A percentile compares a stretch with the other conserved stretches of the same genome.
These are phyloP conservation scores for Pelusios castaneus DNA, from an alignment of 2,113 vertebrate species.

Conservation along the genomic window DNA sequence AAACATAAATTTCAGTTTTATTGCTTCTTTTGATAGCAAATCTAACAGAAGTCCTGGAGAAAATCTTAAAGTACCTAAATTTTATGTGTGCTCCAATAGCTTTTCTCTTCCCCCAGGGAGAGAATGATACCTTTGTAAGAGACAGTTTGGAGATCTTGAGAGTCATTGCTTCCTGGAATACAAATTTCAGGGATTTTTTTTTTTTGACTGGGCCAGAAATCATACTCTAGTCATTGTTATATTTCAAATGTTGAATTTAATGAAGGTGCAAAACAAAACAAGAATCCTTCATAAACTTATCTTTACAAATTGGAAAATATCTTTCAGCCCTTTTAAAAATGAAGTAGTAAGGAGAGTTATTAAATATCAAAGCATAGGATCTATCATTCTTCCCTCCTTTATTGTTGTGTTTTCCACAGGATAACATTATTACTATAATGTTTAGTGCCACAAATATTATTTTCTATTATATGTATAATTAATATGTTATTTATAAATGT, in stretches of 20 bases:
- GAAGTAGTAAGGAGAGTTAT: background rate
- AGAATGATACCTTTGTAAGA: constrained; percentile 48
- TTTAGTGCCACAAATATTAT: background rate
- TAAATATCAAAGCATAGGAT: background rate
- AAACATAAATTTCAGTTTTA: constrained; percentile 71
- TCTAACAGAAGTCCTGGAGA: constrained; percentile 67
- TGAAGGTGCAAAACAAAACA: constrained; percentile 36
- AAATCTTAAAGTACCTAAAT: constrained; percentile 62
- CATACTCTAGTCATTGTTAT: constrained; percentile 59
- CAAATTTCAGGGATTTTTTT: constrained; percentile 32
- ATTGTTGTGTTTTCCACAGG: background rate
- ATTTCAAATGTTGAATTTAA: constrained; percentile 32
- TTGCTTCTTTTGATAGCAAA: constrained; percentile 63
- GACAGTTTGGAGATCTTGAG: constrained; percentile 34
- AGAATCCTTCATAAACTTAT: constrained; percentile 53
- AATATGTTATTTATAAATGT: background rate
- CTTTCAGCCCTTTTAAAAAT: constrained; percentile 25
- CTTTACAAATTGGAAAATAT: constrained; percentile 55
- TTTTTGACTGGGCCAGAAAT: constrained; percentile 40
- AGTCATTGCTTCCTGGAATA: constrained; percentile 62
- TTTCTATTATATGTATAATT: background rate
- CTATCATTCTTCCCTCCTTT: background rate
- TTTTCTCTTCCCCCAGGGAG: constrained; percentile 61
- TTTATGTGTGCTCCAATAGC: constrained; percentile 60
- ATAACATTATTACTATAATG: background rate